Conservation (phyloP, 2,797 vertebrate species). For the Rhinatrema bivittatum region DNA sequence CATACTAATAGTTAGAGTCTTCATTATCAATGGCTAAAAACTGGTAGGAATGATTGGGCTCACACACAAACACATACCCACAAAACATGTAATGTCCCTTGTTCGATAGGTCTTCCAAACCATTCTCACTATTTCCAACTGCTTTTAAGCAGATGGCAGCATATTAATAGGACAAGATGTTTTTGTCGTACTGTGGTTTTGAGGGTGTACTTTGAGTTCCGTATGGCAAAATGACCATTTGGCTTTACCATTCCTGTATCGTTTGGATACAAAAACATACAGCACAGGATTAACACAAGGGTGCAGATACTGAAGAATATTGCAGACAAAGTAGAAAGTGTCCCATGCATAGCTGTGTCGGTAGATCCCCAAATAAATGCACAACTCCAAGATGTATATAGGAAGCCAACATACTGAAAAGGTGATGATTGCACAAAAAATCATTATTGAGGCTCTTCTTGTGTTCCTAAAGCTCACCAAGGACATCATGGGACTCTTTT, state of each 20-base stretch:
- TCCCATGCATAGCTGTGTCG: slow-evolving; percentile 47
- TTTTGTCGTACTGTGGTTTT: slow-evolving; percentile 42
- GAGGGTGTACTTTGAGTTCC: slow-evolving; percentile 50
- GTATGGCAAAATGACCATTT: slow-evolving; percentile 41
- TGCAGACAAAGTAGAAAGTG: slow-evolving; percentile 57
- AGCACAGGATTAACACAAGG: slow-evolving; percentile 54
- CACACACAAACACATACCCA: too few species aligned
- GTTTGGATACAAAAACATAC: slow-evolving; percentile 56
- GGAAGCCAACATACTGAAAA: slow-evolving; percentile 65
- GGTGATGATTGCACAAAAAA: slow-evolving; percentile 57
- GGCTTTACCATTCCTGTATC: slow-evolving; percentile 45
- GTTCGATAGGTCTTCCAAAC: too few species aligned
- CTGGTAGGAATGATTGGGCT: too few species aligned
- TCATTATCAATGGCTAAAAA: too few species aligned
- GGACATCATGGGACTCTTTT: slow-evolving; percentile 60
- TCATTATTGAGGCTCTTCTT: slow-evolving; percentile 55
- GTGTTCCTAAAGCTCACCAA: slow-evolving; percentile 54
- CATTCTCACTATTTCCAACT: too few species aligned
- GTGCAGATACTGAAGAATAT: slow-evolving; percentile 55
- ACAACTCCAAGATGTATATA: slow-evolving; percentile 58
- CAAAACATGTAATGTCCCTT: too few species aligned
- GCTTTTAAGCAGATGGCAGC: too few species aligned
- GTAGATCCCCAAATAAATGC: slow-evolving; percentile 55
- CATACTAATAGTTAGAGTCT: too few species aligned
- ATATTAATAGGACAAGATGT: too few species aligned